Base-by-base conservation (phyloP, 2,797 vertebrate genomes). In the Sebastes steindachneri region DNA sequence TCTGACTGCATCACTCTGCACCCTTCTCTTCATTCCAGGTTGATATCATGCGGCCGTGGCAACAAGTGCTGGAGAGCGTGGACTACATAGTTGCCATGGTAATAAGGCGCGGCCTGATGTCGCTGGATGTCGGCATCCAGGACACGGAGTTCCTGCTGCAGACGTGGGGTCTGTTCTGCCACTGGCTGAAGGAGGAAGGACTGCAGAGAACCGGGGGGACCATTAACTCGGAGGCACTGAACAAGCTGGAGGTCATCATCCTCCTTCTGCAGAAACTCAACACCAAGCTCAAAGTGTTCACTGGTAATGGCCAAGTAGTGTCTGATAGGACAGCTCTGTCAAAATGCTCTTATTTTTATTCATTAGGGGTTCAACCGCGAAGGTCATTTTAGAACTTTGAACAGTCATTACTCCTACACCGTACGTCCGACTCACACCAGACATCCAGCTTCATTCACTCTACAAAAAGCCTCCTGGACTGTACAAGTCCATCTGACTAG, bases 31-130 rank as follows among this genome's bases (percentile, higher is more conserved):
- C 65, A 45, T 83, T 92, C 23, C 89, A 99, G 98, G 96, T 98
- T 83, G 98, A 99, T 79, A 96, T 99, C 85, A 96, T 96, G 83
- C 96, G 98, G 41, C 97, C 97, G 0, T 99, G 98, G 99, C 97
- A 97, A 80, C 94, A 90, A 76, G 95, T 99, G 45, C 85, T 99
- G 82, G 97, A 97, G 85, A 97, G 95, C 25, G 95, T 98, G 82
- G 97, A 97, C 87, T 95, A 92, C 62, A 92, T 95, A 4, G 95
- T 99, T 23, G 96, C 93, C 81, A 95, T 96, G 5, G 95, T 99
- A 4, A 93, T 96, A 6, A 94, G 97, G 68, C 97, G 97, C 6
- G 96, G 97, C 54, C 94, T 99, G 68, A 96, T 99, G 86, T 95
- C 97, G 12, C 89, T 97, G 72, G 96, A 98, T 0, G 88, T 95